A percentile compares a stretch with the other conserved stretches of the same genome.
Evolutionary conservation across 2,797 vertebrate genomes (phyloP).

Genomic region (Lophura swinhoii): DNA sequence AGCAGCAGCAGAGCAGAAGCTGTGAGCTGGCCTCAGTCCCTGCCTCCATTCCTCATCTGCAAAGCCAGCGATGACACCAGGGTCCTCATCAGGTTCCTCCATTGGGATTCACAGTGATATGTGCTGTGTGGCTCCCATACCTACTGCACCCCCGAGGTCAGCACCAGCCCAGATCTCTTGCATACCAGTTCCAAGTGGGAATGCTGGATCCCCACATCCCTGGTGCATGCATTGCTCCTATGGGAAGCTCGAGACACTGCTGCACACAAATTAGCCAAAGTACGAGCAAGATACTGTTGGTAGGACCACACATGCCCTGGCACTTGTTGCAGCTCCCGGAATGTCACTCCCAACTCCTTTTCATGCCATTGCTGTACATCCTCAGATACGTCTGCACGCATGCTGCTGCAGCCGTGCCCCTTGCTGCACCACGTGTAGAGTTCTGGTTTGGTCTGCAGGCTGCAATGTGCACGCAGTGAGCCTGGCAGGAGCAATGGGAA

Average conservation of each 20-base stretch:
- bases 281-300: accelerated
- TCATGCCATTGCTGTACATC: no score
- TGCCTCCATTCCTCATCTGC: neutral
- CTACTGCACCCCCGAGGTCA: neutral
- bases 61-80: neutral
- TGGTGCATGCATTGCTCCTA: accelerated
- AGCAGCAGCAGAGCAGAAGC: no score
- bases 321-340: neutral
- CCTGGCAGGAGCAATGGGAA: no score
- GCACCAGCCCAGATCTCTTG: neutral
- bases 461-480: neutral
- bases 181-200: neutral
- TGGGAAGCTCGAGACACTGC: accelerated
- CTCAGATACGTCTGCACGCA: no score
- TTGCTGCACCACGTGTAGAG: neutral
- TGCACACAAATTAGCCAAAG: accelerated
- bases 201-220: accelerated
- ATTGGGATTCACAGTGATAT: neutral
- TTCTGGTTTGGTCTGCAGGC: neutral
- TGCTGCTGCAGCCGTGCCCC: neutral
- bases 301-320: neutral
- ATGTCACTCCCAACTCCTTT: no score
- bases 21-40: neutral
- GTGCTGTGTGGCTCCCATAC: neutral
- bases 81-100: neutral